Conservation (phyloP, 2,888 invertebrate species). For the Crocallis elinguaria region DNA sequence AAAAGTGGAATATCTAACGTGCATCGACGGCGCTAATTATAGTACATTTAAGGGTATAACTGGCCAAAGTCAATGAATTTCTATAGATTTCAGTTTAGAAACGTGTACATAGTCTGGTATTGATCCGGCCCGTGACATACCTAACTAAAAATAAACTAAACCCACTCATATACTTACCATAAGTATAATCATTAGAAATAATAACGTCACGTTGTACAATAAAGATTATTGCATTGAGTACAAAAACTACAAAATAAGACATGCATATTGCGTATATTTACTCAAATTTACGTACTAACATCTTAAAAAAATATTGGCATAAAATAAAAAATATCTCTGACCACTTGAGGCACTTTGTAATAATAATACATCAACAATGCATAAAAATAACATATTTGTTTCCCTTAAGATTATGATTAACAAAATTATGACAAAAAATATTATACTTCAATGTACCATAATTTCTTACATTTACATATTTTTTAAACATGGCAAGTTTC, state of each 20-base stretch:
- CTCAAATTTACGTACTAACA: slow-evolving; percentile 46
- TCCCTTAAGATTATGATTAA: not conserved
- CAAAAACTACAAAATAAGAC: slow-evolving; percentile 26
- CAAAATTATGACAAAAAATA: slow-evolving; percentile 5
- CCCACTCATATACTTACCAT: slow-evolving; percentile 1
- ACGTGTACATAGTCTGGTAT: too few species aligned
- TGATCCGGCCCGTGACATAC: slow-evolving; percentile 12
- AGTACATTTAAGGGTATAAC: too few species aligned
- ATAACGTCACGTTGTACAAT: slow-evolving; percentile 48
- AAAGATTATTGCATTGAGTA: slow-evolving; percentile 42
- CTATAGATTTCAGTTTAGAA: too few species aligned
- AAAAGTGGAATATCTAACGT: too few species aligned
- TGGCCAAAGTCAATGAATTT: too few species aligned
- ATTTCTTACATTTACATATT: not conserved
- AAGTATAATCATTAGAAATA: slow-evolving; percentile 17
- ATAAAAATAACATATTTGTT: slow-evolving; percentile 39
- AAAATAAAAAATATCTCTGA: slow-evolving; percentile 57
- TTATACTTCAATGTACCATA: not conserved
- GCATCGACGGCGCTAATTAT: too few species aligned
- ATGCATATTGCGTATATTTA: slow-evolving; percentile 38
- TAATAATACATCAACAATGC: slow-evolving; percentile 43
- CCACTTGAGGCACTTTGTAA: slow-evolving; percentile 53
- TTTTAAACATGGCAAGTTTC: slow-evolving; percentile 14
- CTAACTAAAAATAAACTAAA: slow-evolving; percentile 11
- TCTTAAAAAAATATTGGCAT: slow-evolving; percentile 55